Evolutionary conservation across 2,888 invertebrate species (phyloP).

Genomic region (Acrobeloides nanus): DNA sequence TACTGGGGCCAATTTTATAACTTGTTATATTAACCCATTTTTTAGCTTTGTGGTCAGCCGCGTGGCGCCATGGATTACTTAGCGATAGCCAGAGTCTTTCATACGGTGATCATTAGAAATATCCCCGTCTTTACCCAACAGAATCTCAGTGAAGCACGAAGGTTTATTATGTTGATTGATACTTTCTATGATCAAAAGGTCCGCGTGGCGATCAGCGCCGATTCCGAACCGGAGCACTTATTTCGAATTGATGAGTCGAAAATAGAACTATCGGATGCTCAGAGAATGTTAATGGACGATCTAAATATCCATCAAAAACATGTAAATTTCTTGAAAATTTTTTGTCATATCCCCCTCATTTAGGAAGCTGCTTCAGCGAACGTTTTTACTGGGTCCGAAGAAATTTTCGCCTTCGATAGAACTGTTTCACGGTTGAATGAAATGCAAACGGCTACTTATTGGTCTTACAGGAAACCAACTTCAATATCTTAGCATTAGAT

Average conservation of each 20-base stretch:
- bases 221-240: conserved; percentile 68
- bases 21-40: background rate
- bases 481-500: too few relatives aligned
- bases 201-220: conserved; percentile 74
- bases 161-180: conserved; percentile 93
- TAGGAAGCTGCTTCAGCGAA: conserved; percentile 73
- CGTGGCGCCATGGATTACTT: conserved; percentile 90
- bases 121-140: conserved; percentile 74
- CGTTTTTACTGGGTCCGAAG: conserved; percentile 94
- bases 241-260: conserved; percentile 61
- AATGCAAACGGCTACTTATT: conserved; percentile 91
- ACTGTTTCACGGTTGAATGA: conserved; percentile 84
- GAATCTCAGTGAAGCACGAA: conserved; percentile 75
- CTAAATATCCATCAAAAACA: conserved; percentile 65
- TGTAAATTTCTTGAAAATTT: conserved; percentile 46
- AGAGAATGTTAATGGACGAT: conserved; percentile 88
- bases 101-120: conserved; percentile 83
- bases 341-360: conserved; percentile 23
- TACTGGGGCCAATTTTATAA: background rate
- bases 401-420: conserved; percentile 89
- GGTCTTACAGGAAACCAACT: too few relatives aligned
- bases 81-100: conserved; percentile 82
- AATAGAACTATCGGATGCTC: conserved; percentile 65
- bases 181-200: conserved; percentile 89
- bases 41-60: conserved; percentile 70